Conservation (phyloP, 2,113 vertebrate genomes). For the Tragelaphus strepsiceros region DNA sequence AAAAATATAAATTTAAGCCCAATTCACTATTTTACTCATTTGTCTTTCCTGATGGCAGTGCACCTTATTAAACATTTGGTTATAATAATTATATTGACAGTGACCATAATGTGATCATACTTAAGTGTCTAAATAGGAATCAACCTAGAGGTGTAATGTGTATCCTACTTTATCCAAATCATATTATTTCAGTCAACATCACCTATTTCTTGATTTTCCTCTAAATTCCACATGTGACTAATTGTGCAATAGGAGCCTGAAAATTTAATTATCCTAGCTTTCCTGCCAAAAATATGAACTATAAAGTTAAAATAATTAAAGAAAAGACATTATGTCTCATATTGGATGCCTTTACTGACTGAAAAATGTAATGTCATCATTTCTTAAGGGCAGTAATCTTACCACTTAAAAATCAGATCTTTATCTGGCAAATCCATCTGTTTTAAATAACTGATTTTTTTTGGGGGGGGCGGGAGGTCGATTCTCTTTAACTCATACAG, state of each 20-base stretch:
- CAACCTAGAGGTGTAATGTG: neutral
- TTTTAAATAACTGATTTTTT: neutral
- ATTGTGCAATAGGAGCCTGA: neutral
- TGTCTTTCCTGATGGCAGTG: neutral
- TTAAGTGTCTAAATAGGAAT: neutral
- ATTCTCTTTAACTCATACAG: neutral
- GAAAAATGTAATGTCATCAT: neutral
- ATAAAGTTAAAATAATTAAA: constrained; percentile 9
- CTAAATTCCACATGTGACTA: neutral
- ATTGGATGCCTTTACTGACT: neutral
- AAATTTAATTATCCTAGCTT: neutral
- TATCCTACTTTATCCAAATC: neutral
- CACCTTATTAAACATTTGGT: neutral
- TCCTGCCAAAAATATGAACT: neutral
- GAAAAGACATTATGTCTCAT: neutral
- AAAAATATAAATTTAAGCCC: constrained; percentile 12
- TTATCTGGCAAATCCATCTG: constrained; percentile 3
- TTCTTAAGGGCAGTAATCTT: neutral
- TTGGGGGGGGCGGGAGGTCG: neutral
- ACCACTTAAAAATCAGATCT: neutral
- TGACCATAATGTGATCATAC: neutral
- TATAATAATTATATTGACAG: neutral
- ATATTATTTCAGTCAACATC: neutral
- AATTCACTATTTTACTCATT: neutral
- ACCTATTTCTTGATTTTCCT: neutral